Evolutionary conservation across 2,113 vertebrate genomes (phyloP).

Genomic region (Gallinago undulata): DNA sequence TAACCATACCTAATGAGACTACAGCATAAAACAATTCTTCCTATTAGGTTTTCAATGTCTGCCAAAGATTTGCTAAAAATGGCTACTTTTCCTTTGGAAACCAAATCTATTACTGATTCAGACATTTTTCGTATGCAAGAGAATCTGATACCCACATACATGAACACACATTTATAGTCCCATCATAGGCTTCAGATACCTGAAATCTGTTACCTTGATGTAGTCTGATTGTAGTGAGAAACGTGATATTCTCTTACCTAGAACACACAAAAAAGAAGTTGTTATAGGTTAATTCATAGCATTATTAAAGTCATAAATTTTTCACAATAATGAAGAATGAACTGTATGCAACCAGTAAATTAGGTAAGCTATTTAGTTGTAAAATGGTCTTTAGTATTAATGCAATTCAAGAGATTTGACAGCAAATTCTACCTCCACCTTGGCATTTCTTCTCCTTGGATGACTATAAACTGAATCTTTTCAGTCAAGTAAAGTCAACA

Average conservation of each 20-base stretch:
- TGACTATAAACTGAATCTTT: neutral
- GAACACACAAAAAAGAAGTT: conserved; percentile 40
- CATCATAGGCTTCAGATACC: neutral
- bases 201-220: conserved; percentile 72
- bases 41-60: neutral
- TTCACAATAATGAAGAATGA: neutral
- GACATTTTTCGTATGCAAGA: neutral
- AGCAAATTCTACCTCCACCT: neutral
- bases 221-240: conserved; percentile 54
- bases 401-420: neutral
- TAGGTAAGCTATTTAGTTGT: neutral
- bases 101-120: neutral
- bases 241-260: conserved; percentile 78
- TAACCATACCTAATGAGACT: neutral
- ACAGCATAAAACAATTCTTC: neutral
- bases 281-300: neutral
- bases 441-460: neutral
- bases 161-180: neutral
- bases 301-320: neutral
- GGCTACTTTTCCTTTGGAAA: neutral
- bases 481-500: neutral
- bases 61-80: neutral
- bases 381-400: neutral
- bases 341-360: neutral
- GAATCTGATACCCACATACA: neutral